Base-by-base conservation (phyloP, 2,888 invertebrate genomes). In the Zaprionus bogoriensis region DNA sequence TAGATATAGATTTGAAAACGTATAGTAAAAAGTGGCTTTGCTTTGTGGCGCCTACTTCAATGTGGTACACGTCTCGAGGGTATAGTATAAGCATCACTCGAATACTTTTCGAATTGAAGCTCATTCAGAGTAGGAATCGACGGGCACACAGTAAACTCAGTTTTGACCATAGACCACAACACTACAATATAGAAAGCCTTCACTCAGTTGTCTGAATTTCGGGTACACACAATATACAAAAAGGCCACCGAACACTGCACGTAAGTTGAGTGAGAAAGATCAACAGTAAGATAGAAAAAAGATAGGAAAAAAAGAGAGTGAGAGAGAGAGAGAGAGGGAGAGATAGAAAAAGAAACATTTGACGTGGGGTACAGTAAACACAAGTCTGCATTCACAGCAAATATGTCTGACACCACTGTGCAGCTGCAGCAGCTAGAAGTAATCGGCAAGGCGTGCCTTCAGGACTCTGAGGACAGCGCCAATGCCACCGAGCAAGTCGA, bases 401-500 rank as follows among this genome's bases (percentile, higher is more conserved):
- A 12, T 1, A 69, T 65, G 70, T 25, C 54, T 10, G 47, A 42
- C 7, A 30, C 38, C 32, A 25, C 17, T 4, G 23, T 17, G 10
- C 17, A 14, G 17, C 32, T 7, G 6, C 36, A 46, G 12, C 25
- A 32, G 25, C 22, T 6, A 7, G 9, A 10, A 9, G 20, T 39
- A 19, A 39, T 22, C 5, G 41, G 20, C 17, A 25, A 20, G 10
- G 3, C 0, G 6, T 19, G 5, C 39, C 12, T 14, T 41, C 36
- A 36, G 2, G 17, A 51, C 9, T 4, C 42, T 53, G n/a, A 19
- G 7, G 2, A 4, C 5, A 28, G 19, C 1, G 4, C 1, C 4
- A 27, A 19, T 10, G 27, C 38, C 3, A 25, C 30, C 7, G 45
- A 70, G 14, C 38, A 70, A 2, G 52, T 70, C 7, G 12, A 55